Conservation (phyloP, 2,888 invertebrate species). For the Tetranychus piercei region DNA sequence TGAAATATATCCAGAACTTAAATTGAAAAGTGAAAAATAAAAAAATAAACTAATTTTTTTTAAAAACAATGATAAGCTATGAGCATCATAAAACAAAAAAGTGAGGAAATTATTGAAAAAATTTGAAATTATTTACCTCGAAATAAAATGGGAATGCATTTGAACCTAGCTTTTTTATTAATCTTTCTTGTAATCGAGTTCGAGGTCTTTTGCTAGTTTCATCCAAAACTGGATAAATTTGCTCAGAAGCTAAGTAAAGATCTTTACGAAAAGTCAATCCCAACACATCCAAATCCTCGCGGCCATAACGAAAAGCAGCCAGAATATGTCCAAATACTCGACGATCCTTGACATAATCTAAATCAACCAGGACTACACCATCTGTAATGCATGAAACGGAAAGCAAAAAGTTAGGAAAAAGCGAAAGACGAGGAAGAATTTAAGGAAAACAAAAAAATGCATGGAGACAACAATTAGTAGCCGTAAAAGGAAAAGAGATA, state of each 20-base stretch:
- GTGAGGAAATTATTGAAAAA: background rate
- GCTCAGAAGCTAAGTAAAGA: constrained; percentile 79
- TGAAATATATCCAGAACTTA: too few relatives aligned
- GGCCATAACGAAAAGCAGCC: constrained; percentile 92
- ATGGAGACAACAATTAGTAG: background rate
- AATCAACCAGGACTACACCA: constrained; percentile 93
- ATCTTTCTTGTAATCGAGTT: constrained; percentile 72
- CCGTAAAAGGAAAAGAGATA: background rate
- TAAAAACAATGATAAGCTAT: background rate
- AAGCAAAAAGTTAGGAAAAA: background rate
- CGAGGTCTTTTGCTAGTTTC: constrained; percentile 42
- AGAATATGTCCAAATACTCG: constrained; percentile 92
- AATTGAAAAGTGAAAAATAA: too few relatives aligned
- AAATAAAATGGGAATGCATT: constrained; percentile 98
- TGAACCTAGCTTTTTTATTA: constrained; percentile 86
- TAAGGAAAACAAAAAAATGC: background rate
- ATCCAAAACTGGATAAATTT: constrained; percentile 48
- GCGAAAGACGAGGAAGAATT: background rate
- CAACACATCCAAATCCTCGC: constrained; percentile 93
- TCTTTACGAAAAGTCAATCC: constrained; percentile 90
- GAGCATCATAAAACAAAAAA: background rate
- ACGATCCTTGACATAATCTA: constrained; percentile 85
- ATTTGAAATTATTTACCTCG: constrained; percentile 39
- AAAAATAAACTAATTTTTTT: too few relatives aligned
- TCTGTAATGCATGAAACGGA: constrained; percentile 42